Conservation (phyloP, 2,888 invertebrate species). For the Gortyna flavago region DNA sequence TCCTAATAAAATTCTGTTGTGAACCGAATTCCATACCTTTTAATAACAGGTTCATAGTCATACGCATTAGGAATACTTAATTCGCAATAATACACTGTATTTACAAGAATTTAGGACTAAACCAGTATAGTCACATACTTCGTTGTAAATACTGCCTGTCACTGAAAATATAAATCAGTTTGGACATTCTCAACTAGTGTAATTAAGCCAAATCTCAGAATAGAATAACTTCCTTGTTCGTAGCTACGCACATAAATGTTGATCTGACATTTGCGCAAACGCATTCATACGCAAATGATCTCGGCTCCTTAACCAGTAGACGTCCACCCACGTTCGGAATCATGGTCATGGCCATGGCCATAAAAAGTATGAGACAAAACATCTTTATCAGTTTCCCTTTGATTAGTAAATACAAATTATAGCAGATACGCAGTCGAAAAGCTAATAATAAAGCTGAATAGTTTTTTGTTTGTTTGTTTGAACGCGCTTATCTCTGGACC, state of each 20-base stretch:
- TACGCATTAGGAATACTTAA: not conserved
- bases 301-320: conserved; percentile 26
- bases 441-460: not conserved
- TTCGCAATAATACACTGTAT: not conserved
- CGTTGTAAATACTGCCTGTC: not conserved
- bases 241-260: conserved; percentile 28
- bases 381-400: not conserved
- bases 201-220: conserved; percentile 22
- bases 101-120: not conserved
- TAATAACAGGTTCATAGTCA: conserved; percentile 1
- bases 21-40: conserved; percentile 5
- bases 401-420: not conserved
- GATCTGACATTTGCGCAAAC: conserved; percentile 44
- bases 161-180: conserved; percentile 2
- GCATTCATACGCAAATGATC: conserved; percentile 40
- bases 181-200: conserved; percentile 6
- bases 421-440: not conserved
- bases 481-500: not conserved
- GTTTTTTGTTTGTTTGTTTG: not conserved
- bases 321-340: conserved; percentile 32
- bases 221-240: conserved; percentile 54
- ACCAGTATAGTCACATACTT: not conserved
- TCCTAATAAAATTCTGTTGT: not conserved
- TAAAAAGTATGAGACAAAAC: conserved; percentile 15
- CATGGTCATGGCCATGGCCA: not conserved